Conservation (phyloP, 2,113 vertebrate genomes). For the Aegotheles bennettii region DNA sequence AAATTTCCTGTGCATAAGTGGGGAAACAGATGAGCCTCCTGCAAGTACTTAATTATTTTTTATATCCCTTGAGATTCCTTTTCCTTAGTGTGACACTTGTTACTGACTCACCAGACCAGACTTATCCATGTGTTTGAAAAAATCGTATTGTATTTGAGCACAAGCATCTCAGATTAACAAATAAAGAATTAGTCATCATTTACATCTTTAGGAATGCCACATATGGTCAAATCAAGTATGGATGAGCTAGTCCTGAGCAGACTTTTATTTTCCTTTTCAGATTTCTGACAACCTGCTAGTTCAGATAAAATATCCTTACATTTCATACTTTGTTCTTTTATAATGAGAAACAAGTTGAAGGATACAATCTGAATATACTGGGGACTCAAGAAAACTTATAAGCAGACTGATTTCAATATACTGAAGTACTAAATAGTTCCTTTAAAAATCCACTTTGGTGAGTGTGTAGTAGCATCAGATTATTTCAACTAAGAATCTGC, state of each 20-base stretch:
- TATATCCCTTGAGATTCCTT: not conserved
- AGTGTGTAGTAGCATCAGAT: not conserved
- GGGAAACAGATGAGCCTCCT: not conserved
- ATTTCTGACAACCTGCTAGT: not conserved
- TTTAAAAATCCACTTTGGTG: not conserved
- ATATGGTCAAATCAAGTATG: not conserved
- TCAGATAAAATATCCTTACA: not conserved
- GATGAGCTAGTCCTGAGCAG: not conserved
- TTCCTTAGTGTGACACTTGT: not conserved
- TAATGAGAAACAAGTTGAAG: not conserved
- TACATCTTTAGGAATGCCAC: constrained; percentile 7
- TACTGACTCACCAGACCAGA: not conserved
- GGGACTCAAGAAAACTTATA: not conserved
- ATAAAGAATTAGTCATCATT: constrained; percentile 22
- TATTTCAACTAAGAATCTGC: not conserved
- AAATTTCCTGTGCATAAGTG: not conserved
- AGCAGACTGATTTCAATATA: not conserved
- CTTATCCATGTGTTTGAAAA: not conserved
- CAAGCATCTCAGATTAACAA: constrained; percentile 23
- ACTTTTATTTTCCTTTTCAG: not conserved
- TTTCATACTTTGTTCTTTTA: not conserved
- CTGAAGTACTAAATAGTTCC: not conserved
- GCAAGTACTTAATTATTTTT: not conserved
- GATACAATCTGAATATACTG: not conserved
- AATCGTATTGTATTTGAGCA: not conserved